Conservation (phyloP, 2,888 invertebrate species). For the Stictocephala bisonia region DNA sequence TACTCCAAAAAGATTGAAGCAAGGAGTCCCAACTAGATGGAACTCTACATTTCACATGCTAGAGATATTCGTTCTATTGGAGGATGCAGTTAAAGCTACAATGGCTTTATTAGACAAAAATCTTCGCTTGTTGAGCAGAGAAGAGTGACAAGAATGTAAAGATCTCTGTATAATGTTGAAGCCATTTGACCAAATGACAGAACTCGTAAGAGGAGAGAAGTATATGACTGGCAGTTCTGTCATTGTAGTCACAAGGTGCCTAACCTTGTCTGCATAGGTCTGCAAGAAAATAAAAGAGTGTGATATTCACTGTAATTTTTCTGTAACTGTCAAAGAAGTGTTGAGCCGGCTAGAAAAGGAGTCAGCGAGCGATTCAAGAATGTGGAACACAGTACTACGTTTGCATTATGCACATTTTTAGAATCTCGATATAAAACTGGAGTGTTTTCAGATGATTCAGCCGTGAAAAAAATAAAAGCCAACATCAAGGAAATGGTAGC, state of each 20-base stretch:
- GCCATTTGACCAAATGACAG: constrained; percentile 41
- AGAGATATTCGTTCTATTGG: not conserved
- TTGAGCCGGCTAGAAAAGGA: not conserved
- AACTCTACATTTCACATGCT: too few relatives aligned
- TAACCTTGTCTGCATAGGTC: not conserved
- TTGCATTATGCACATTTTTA: not conserved
- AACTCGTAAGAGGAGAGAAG: constrained; percentile 40
- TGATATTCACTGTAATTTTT: not conserved
- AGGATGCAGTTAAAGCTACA: constrained; percentile 17
- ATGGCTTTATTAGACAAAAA: not conserved
- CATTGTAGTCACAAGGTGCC: constrained; percentile 30
- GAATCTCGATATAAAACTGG: not conserved
- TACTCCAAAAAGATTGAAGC: not conserved
- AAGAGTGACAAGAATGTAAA: constrained; percentile 49
- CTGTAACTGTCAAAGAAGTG: not conserved
- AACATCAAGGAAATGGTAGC: not conserved
- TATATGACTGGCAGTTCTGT: constrained; percentile 39
- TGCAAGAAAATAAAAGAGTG: constrained; percentile 23
- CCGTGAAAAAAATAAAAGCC: not conserved
- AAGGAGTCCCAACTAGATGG: not conserved
- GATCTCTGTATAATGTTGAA: constrained; percentile 46
- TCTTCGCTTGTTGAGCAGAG: constrained; percentile 4
- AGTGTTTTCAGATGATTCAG: constrained; percentile 1
- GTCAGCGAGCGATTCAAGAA: not conserved
- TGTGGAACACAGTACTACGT: not conserved